These are phyloP conservation scores for Crotalus helleri DNA, from an alignment of 2,113 vertebrate species.

Conservation along the genomic window DNA sequence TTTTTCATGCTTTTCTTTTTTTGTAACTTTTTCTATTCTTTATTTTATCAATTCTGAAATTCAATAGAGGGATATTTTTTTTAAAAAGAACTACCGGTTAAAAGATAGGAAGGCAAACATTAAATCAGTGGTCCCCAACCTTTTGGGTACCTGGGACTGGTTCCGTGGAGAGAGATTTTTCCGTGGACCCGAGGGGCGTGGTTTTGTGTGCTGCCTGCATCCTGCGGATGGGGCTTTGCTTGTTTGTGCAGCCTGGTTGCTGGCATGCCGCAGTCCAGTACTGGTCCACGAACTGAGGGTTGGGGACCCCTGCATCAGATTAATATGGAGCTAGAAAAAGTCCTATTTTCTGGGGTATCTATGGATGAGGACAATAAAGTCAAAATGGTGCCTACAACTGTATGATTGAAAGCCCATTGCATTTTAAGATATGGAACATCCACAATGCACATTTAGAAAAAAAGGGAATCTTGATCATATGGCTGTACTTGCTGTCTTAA, in stretches of 20 bases:
- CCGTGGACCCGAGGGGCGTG: no score
- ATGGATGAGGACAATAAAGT: background rate
- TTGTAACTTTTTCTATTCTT: background rate
- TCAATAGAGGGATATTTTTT: background rate
- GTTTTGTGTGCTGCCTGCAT: no score
- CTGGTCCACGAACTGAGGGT: no score
- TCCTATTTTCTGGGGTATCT: no score
- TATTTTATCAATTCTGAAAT: background rate
- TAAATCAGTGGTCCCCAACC: background rate
- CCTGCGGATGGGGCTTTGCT: no score
- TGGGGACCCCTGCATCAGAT: background rate
- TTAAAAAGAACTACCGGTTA: background rate
- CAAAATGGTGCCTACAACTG: background rate
- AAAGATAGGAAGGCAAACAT: background rate
- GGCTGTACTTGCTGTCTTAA: background rate
- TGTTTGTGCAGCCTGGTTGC: no score
- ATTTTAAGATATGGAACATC: background rate
- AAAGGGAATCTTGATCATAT: background rate
- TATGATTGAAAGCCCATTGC: background rate
- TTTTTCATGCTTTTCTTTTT: background rate
- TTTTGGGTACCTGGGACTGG: no score
- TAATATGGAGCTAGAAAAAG: background rate
- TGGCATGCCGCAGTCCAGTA: no score
- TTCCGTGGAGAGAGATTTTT: no score
- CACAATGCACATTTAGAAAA: background rate